Evolutionary conservation across 2,113 vertebrate genomes (phyloP).

Genomic region (Brachyistius frenatus): DNA sequence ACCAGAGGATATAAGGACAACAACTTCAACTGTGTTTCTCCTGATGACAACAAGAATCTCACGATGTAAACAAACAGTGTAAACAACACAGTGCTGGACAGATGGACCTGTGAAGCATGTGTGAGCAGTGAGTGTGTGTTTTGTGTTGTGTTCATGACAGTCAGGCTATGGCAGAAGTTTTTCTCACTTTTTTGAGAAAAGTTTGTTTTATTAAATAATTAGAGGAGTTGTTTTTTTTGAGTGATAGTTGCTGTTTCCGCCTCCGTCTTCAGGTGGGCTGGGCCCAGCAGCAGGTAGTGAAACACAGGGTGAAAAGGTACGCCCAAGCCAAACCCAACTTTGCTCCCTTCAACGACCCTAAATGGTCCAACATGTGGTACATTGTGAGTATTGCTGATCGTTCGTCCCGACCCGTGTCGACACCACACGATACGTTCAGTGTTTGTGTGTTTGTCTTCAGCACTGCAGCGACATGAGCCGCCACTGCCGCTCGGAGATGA

Average conservation of each 20-base stretch:
- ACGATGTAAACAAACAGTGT: too few relatives aligned
- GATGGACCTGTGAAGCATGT: too few relatives aligned
- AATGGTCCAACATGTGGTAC: conserved; percentile 98
- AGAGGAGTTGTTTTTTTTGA: too few relatives aligned
- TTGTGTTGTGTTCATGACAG: too few relatives aligned
- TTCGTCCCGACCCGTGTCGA: not conserved
- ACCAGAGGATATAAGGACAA: too few relatives aligned
- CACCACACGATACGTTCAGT: not conserved
- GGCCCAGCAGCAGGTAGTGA: conserved; percentile 92
- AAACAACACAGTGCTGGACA: too few relatives aligned
- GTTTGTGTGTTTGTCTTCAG: conserved; percentile 41
- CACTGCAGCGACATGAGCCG: conserved; percentile 82
- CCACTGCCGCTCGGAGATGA: conserved; percentile 89
- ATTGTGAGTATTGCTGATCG: conserved; percentile 85
- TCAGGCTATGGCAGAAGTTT: too few relatives aligned
- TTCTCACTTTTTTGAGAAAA: too few relatives aligned
- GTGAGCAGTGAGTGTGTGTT: too few relatives aligned
- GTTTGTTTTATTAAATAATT: too few relatives aligned
- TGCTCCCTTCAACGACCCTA: conserved; percentile 90
- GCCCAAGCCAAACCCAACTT: conserved; percentile 73
- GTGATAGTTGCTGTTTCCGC: not conserved
- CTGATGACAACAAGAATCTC: too few relatives aligned
- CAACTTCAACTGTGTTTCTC: too few relatives aligned
- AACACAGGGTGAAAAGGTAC: conserved; percentile 89
- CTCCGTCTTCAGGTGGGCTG: conserved; percentile 87